Evolutionary conservation across 1,140 invertebrate genomes (phyloP), one percentile per base, ranked within the genome.

Genomic region (Frieseomelitta varia): DNA sequence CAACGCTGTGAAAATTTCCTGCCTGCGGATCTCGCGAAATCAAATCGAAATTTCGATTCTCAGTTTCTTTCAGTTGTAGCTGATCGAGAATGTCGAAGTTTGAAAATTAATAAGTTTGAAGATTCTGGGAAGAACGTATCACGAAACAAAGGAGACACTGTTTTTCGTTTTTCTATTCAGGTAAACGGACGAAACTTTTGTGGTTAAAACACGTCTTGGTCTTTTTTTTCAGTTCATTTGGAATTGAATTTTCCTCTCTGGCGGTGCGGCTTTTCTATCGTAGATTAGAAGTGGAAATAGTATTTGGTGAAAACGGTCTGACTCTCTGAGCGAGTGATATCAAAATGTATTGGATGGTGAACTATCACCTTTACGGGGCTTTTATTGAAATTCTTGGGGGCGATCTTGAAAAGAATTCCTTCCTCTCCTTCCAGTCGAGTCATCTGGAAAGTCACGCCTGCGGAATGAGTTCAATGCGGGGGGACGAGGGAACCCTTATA

Each of bases 331-430:
- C 72, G 75, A 47, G 71, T 77, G 78, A 88, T 87, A 82, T 82
- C 67, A 85, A 87, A 87, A 87, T 80, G 88, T 85, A 90, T 67
- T 87, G 88, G 85, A 84, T 76, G 71, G 78, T 73, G 85, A 81
- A 85, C 88, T 79, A 84, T 73, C 85, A 56, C 74, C 85, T 84
- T 74, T 61, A 76, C 53, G 55, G 61, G 24, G 85, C 85, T 79
- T 90, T 89, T 87, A 89, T 90, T 90, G 85, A 89, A 90, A 89
- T 90, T 89, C 82, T 87, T 90, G 69, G 76, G 80, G 73, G 63
- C 72, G 84, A 90, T 79, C 77, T 80, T 85, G 88, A 90, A 90
- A 89, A 90, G 88, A 87, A 90, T 90, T 90, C 89, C 85, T 85
- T 82, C 27, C n/a, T n/a, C 82, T 61, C 82, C 83, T 30, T 27